These are phyloP conservation scores for Ruditapes philippinarum DNA, from an alignment of 1,140 invertebrate genomes.

Conservation along the genomic window DNA sequence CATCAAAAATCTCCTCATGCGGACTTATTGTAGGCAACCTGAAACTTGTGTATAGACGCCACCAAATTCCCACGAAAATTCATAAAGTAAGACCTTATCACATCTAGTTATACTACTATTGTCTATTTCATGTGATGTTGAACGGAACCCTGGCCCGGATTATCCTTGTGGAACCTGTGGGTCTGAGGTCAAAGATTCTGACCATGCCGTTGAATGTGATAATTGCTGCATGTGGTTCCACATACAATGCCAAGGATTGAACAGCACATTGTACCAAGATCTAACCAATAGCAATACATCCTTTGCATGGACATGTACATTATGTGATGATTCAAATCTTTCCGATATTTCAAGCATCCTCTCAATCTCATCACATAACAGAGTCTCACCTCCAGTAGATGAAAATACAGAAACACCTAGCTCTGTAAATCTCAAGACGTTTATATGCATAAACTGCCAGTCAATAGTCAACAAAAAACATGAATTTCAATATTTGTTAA, in stretches of 20 bases:
- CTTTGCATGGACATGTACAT: not conserved
- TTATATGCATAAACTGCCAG: not conserved
- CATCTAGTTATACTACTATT: not conserved
- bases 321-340: not conserved
- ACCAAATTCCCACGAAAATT: no score
- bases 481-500: not conserved
- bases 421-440: not conserved
- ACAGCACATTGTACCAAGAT: not conserved
- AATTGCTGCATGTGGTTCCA: slow-evolving; percentile 1
- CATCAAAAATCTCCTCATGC: no score
- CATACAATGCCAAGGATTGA: not conserved
- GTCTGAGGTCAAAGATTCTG: not conserved
- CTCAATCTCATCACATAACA: no score
- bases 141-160: not conserved
- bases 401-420: not conserved
- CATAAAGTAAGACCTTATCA: not conserved
- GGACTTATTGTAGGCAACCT: no score
- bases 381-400: no score
- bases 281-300: not conserved
- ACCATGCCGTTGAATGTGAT: not conserved
- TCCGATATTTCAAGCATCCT: no score
- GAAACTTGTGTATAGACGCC: no score
- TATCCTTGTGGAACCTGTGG: not conserved
- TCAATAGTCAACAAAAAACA: not conserved
- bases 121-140: not conserved